Evolutionary conservation across 2,888 invertebrate species (phyloP).

Genomic region (Bembecia ichneumoniformis): DNA sequence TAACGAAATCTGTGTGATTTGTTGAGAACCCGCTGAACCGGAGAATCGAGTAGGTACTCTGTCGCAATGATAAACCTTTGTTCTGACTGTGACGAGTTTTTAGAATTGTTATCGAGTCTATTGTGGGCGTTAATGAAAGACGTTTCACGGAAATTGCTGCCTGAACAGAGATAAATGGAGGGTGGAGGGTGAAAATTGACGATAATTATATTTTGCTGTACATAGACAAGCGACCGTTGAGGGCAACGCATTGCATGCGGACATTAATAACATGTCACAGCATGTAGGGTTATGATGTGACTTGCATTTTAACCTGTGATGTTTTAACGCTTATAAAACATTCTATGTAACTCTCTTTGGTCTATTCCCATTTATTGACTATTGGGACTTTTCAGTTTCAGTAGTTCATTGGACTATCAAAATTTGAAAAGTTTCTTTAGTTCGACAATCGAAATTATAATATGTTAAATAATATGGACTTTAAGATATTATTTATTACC

Average conservation of each 20-base stretch:
- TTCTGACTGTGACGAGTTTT: slow-evolving; percentile 36
- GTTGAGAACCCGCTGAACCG: slow-evolving; percentile 2
- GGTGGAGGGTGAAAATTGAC: slow-evolving; percentile 23
- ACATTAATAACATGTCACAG: too few species aligned
- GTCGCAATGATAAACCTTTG: slow-evolving; percentile 33
- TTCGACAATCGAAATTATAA: too few species aligned
- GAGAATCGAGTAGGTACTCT: slow-evolving; percentile 22
- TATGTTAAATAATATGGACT: too few species aligned
- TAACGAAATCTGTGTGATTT: neutral
- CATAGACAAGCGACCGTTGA: neutral
- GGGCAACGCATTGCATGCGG: neutral
- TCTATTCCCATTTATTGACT: too few species aligned
- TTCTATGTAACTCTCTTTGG: too few species aligned
- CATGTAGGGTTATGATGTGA: too few species aligned
- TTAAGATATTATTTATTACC: too few species aligned
- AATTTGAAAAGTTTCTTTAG: too few species aligned
- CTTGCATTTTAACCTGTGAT: too few species aligned
- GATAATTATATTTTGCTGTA: slow-evolving; percentile 18
- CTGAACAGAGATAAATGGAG: slow-evolving; percentile 34
- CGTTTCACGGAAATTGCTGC: slow-evolving; percentile 35
- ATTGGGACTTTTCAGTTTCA: too few species aligned
- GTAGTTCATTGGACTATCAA: too few species aligned
- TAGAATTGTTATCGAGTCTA: slow-evolving; percentile 51
- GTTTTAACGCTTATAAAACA: too few species aligned
- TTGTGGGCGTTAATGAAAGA: slow-evolving; percentile 48